Evolutionary conservation across 2,113 vertebrate genomes (phyloP), one percentile per base, ranked within the genome.

Genomic region (Channa argus): DNA sequence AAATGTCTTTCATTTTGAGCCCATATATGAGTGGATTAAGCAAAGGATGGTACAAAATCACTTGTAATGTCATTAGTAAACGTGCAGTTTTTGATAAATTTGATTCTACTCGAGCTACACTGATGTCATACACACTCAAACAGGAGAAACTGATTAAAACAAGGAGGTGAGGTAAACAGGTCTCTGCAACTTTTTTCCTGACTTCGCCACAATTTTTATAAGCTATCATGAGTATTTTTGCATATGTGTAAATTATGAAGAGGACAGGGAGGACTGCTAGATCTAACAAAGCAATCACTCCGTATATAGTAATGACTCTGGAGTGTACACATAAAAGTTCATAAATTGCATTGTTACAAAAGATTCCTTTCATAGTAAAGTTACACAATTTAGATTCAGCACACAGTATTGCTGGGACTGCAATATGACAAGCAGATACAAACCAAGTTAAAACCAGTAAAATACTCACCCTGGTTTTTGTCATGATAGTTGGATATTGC

Each of bases 301-400:
- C 51, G 33, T 34, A 53, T 34, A 53, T 34, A 15, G 47, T 7
- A 3, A 33, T 8, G 5, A 4, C 4, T 33, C 9, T 33, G 5
- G 51, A 53, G 1, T 3, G 33, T 1, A 49, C 45, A 70, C 67
- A 70, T 2, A 47, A 36, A 8, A 84, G 66, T 3, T 52, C n/a
- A 0, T 46, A 59, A 3, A 79, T n/a, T 9, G 62, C 2, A n/a
- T 79, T 72, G 12, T 79, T 68, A 5, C 82, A 84, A 33, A 76
- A 63, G 24, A 24, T 24, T 24, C 24, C 24, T 24, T 24, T 24
- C 24, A 24, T 24, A 24, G 24, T 24, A 24, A 24, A 24, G 24
- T 24, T 24, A 24, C 24, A 24, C 24, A 24, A 24, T 24, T 24
- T 24, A 24, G 24, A 24, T 24, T 24, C 5, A 46, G 14, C 3